Percentiles rank a stretch among this genome's conserved stretches.
Evolutionary conservation across 2,888 invertebrate species (phyloP).

Genomic region (Galerucella pusilla): DNA sequence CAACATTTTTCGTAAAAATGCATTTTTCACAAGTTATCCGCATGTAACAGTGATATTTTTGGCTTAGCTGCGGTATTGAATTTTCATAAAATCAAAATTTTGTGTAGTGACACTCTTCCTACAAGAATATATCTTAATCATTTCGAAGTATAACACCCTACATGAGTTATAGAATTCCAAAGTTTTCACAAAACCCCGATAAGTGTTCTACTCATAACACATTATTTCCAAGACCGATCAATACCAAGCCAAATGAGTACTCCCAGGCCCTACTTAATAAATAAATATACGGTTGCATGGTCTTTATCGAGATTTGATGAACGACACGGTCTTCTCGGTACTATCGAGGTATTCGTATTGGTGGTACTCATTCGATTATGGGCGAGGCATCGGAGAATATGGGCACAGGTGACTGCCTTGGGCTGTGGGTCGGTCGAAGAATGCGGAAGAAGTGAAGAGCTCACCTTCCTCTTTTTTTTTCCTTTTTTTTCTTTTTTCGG

Average conservation of each 20-base stretch:
- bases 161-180: no score
- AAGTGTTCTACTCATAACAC: neutral
- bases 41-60: no score
- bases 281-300: conserved; percentile 20
- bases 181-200: no score
- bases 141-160: no score
- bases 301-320: conserved; percentile 38
- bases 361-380: conserved; percentile 37
- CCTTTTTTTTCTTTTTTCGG: conserved; percentile 16
- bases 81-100: no score
- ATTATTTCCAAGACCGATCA: neutral
- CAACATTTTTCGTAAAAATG: no score
- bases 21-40: no score
- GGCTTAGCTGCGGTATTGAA: no score
- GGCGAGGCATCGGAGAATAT: conserved; percentile 50
- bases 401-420: conserved; percentile 54
- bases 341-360: conserved; percentile 12
- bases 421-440: conserved; percentile 53
- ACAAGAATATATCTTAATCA: no score
- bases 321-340: conserved; percentile 26
- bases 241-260: neutral
- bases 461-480: conserved; percentile 35
- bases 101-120: no score
- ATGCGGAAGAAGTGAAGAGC: conserved; percentile 50
- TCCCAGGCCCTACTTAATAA: conserved; percentile 37